phyloP scores from a whole-genome alignment of 92 coral and sea anemone genomes.

The Actinostola sp. region DNA sequence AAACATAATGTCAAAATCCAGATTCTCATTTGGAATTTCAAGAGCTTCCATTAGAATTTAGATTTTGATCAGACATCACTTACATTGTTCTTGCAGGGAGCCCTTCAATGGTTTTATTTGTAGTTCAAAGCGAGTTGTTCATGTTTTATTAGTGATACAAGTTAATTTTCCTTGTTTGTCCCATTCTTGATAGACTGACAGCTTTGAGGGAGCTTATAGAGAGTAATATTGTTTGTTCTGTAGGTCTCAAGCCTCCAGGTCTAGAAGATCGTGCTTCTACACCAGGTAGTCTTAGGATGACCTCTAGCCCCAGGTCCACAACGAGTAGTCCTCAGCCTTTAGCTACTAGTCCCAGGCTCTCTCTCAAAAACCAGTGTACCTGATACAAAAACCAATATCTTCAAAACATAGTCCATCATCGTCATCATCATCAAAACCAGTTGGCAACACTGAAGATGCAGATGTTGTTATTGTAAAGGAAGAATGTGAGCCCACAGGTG shows the following conservation, averaged over 20 bases:
- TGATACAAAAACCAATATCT: neutral
- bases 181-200: too few species aligned
- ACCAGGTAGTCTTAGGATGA: slow-evolving; percentile 12
- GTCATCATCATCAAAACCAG: slow-evolving; percentile 26
- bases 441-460: slow-evolving; percentile 46
- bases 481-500: slow-evolving; percentile 35
- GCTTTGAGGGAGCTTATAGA: too few species aligned
- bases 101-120: too few species aligned
- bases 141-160: too few species aligned
- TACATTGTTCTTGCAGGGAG: too few species aligned
- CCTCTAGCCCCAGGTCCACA: slow-evolving; percentile 33
- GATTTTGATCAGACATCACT: too few species aligned
- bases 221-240: too few species aligned
- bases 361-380: slow-evolving; percentile 16
- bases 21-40: too few species aligned
- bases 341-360: slow-evolving; percentile 51
- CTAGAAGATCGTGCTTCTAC: slow-evolving; percentile 53
- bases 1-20: too few species aligned
- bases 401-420: slow-evolving; percentile 7
- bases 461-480: slow-evolving; percentile 59
- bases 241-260: slow-evolving; percentile 54
- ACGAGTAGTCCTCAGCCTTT: slow-evolving; percentile 37
- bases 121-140: too few species aligned
- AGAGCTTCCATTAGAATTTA: too few species aligned
- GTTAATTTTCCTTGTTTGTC: too few species aligned